Conservation (phyloP, 2,797 vertebrate genomes). For the Poecilia velifera region DNA sequence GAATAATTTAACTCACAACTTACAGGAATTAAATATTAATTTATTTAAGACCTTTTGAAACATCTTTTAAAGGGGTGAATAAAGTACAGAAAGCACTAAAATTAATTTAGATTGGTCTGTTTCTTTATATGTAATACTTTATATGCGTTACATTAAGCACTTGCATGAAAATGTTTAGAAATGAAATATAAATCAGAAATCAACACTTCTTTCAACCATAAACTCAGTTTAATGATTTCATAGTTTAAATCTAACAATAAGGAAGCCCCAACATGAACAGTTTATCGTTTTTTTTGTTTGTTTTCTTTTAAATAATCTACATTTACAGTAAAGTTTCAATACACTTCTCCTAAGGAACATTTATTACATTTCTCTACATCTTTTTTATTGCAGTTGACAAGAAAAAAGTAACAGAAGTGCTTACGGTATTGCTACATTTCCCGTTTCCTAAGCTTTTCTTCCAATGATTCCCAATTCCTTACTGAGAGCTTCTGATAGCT, state of each 20-base stretch:
- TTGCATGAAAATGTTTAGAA: neutral
- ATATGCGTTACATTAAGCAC: neutral
- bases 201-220: slow-evolving; percentile 54
- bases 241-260: slow-evolving; percentile 60
- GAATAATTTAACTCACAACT: neutral
- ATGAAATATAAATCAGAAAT: slow-evolving; percentile 19
- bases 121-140: neutral
- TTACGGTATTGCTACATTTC: slow-evolving; percentile 79
- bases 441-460: slow-evolving; percentile 53
- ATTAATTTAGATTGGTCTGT: neutral
- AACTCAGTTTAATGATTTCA: slow-evolving; percentile 66
- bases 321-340: slow-evolving; percentile 72
- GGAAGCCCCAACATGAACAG: slow-evolving; percentile 60
- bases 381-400: slow-evolving; percentile 77
- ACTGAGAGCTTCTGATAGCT: slow-evolving; percentile 41
- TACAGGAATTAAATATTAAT: neutral
- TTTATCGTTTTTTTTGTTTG: slow-evolving; percentile 15
- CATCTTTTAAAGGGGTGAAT: neutral
- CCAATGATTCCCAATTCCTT: slow-evolving; percentile 47
- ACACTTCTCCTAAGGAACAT: slow-evolving; percentile 73
- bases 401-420: slow-evolving; percentile 67
- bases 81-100: no score
- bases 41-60: neutral
- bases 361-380: slow-evolving; percentile 70
- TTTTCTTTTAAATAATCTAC: slow-evolving; percentile 59